Base-by-base conservation (phyloP, 2,113 vertebrate genomes). In the Paraplagusia blochii region DNA sequence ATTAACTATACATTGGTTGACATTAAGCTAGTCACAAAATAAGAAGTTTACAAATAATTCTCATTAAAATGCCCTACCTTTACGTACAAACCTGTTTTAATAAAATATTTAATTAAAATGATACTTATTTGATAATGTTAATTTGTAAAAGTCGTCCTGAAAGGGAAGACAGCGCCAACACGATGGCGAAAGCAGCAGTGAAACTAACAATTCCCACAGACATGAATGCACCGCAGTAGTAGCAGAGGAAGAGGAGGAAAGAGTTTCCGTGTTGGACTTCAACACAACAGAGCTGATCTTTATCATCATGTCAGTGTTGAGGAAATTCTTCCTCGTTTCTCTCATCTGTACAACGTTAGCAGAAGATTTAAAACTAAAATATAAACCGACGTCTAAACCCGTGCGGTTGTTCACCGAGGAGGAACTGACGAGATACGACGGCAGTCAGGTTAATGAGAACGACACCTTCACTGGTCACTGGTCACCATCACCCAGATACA, bases 381-480 rank as follows among this genome's bases (percentile, higher is more conserved):
- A 68, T 15, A 84, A 88, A 70, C 11, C 72, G 0, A 71, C 79
- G 10, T 71, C 65, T 0, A 87, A 87, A 52, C 93, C 95, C 0
- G 95, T 96, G 1, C 85, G 95, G 14, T 79, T 98, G 8, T 95
- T 98, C 79, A 96, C 94, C 0, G 94, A 96, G 42, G 90, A 93
- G 64, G 94, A 98, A 62, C 88, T 98, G 77, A 85, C 73, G 57
- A 87, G 80, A 76, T 92, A 96, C 85, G 83, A 88, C 85, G 95
- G 95, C 58, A 89, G 83, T 19, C 70, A 94, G 93, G 38, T 40
- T 11, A 39, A 60, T 8, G 19, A 44, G 12, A 7, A 36, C 36
- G 5, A 7, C 11, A 39, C 36, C 7, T 11, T 39, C 22, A 29
- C 22, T 6, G 22, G 22, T 29, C 22, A 29, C 22, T 6, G 22